Percentiles rank a stretch among this genome's conserved stretches.
Conservation (phyloP, 2,113 vertebrate species). For the Probosciger aterrimus region DNA sequence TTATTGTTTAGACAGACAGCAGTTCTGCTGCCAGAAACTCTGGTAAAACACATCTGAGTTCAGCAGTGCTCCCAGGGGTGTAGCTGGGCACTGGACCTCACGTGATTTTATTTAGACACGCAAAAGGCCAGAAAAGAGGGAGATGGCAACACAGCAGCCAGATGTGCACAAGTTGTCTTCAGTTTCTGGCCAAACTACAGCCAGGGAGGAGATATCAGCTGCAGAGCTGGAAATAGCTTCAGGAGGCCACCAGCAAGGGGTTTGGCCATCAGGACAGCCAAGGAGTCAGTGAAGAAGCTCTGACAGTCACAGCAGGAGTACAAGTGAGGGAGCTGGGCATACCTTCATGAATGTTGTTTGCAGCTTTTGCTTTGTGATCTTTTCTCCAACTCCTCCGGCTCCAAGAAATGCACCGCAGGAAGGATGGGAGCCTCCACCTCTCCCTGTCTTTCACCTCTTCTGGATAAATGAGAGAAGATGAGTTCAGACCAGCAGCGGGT, state of each 20-base stretch:
- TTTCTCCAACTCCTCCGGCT: constrained; percentile 19
- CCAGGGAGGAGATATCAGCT: neutral
- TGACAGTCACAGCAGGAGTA: neutral
- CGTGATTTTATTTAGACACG: neutral
- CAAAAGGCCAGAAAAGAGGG: neutral
- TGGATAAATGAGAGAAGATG: neutral
- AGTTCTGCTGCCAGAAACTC: neutral
- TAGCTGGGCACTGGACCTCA: neutral
- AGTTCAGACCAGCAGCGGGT: neutral
- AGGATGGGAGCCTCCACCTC: constrained; percentile 25
- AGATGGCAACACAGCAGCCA: neutral
- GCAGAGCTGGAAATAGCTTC: neutral
- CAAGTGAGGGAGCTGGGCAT: neutral
- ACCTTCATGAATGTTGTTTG: constrained; percentile 11
- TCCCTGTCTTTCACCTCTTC: neutral
- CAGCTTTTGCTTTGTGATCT: neutral
- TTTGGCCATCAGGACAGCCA: neutral
- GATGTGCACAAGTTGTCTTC: neutral
- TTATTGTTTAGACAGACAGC: neutral
- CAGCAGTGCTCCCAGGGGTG: neutral
- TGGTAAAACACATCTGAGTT: neutral
- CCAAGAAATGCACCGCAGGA: constrained; percentile 46
- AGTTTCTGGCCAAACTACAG: neutral
- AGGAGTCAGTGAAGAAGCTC: neutral
- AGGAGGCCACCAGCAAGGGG: neutral